A percentile compares a stretch with the other conserved stretches of the same genome.
These are phyloP conservation scores for Pycnomerus fuliginosus DNA, from an alignment of 2,888 invertebrate genomes.

Conservation along the genomic window DNA sequence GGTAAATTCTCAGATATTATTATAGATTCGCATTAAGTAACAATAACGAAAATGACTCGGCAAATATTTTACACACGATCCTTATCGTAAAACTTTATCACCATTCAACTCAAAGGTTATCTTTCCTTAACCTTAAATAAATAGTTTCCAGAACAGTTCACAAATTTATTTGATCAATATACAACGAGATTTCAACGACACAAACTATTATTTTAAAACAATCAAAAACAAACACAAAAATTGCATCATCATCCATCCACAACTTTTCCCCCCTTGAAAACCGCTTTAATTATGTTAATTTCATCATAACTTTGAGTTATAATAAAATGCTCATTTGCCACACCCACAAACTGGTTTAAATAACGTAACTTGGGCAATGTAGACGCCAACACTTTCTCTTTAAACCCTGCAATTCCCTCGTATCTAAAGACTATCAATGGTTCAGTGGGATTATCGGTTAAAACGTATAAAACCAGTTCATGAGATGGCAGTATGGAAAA, in stretches of 20 bases:
- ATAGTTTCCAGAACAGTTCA: too few relatives aligned
- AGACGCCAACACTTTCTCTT: slow-evolving; percentile 33
- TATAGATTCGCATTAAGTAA: too few relatives aligned
- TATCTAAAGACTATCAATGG: slow-evolving; percentile 52
- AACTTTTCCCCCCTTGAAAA: slow-evolving; percentile 39
- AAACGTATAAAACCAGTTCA: slow-evolving; percentile 52
- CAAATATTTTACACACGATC: too few relatives aligned
- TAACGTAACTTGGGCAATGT: slow-evolving; percentile 28
- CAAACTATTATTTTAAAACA: too few relatives aligned
- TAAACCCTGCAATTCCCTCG: slow-evolving; percentile 52
- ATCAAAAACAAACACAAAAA: too few relatives aligned
- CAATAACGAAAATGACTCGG: too few relatives aligned
- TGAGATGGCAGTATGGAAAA: slow-evolving; percentile 50
- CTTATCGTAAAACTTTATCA: too few relatives aligned
- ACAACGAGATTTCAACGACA: too few relatives aligned
- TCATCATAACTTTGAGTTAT: slow-evolving; percentile 35
- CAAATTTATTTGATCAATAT: too few relatives aligned
- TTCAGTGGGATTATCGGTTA: slow-evolving; percentile 47
- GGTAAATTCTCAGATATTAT: too few relatives aligned
- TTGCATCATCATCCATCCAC: slow-evolving; percentile 5
- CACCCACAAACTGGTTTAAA: slow-evolving; percentile 37
- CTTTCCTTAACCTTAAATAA: too few relatives aligned
- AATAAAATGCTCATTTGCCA: slow-evolving; percentile 40
- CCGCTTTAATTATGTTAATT: slow-evolving; percentile 39
- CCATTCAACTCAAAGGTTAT: too few relatives aligned